Percentiles rank a stretch among this genome's conserved stretches.
phyloP scores from a whole-genome alignment of 2,888 invertebrate genomes.

The Acrobasis consociella region DNA sequence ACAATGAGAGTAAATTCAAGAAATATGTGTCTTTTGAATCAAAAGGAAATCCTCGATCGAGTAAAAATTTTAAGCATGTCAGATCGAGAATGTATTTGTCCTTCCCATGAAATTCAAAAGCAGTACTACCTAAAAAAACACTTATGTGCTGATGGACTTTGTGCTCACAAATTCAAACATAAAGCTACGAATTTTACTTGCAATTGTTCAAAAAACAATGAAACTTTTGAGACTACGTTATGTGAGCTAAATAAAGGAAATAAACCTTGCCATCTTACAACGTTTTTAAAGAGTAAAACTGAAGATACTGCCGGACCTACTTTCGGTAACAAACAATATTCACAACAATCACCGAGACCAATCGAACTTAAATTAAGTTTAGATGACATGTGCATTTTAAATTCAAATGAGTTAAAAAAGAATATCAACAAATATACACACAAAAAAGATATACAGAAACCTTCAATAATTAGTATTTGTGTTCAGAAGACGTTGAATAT shows the following conservation, averaged over 20 bases:
- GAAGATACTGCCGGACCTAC: neutral
- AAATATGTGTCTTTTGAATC: conserved; percentile 43
- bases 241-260: neutral
- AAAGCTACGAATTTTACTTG: conserved; percentile 2
- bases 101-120: conserved; percentile 30
- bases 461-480: neutral
- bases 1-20: conserved; percentile 45
- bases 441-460: neutral
- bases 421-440: neutral
- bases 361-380: neutral
- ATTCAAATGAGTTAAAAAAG: conserved; percentile 7
- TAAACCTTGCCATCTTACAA: neutral
- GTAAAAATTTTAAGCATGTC: conserved; percentile 35
- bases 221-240: neutral
- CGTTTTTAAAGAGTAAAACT: neutral
- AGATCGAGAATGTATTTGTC: conserved; percentile 39
- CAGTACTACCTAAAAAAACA: conserved; percentile 21
- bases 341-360: neutral
- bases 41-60: conserved; percentile 42
- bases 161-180: neutral
- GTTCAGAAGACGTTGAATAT: neutral
- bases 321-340: neutral
- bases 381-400: conserved; percentile 6
- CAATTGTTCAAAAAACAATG: neutral
- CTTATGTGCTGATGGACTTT: neutral